phyloP scores from a whole-genome alignment of 2,888 invertebrate species.

The Timema cristinae region DNA sequence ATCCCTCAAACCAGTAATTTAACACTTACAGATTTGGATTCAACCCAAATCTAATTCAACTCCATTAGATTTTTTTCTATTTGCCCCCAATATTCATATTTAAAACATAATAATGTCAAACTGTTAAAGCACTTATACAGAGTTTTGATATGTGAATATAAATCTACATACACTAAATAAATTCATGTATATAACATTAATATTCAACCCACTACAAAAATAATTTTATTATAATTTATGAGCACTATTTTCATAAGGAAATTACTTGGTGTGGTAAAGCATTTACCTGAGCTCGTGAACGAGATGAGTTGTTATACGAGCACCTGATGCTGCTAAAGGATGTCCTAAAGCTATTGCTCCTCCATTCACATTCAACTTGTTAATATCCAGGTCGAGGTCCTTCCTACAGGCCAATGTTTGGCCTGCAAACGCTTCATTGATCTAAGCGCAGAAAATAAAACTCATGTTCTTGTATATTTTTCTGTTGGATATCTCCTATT shows the following conservation, averaged over 20 bases:
- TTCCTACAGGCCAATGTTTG: slow-evolving; percentile 91
- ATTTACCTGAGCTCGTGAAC: slow-evolving; percentile 83
- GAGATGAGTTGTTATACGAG: slow-evolving; percentile 86
- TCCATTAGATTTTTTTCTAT: too few relatives aligned
- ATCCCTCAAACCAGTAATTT: too few relatives aligned
- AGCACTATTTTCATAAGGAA: too few relatives aligned
- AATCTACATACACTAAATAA: too few relatives aligned
- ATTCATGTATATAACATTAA: not conserved
- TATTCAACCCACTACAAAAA: slow-evolving; percentile 1
- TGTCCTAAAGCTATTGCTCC: slow-evolving; percentile 98
- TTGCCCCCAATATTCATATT: too few relatives aligned
- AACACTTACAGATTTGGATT: too few relatives aligned
- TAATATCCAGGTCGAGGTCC: slow-evolving; percentile 78
- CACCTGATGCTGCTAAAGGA: slow-evolving; percentile 92
- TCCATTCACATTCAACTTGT: slow-evolving; percentile 89
- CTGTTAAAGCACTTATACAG: too few relatives aligned
- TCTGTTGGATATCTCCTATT: too few relatives aligned
- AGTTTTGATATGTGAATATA: too few relatives aligned
- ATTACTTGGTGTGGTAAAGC: not conserved
- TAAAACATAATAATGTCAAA: too few relatives aligned
- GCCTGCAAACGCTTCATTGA: slow-evolving; percentile 97
- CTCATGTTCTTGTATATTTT: too few relatives aligned
- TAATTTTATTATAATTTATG: not conserved
- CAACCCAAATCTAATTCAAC: too few relatives aligned
- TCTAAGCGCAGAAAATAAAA: slow-evolving; percentile 55